Base-by-base conservation (phyloP, 2,797 vertebrate genomes). In the Coregonus ussuriensis region DNA sequence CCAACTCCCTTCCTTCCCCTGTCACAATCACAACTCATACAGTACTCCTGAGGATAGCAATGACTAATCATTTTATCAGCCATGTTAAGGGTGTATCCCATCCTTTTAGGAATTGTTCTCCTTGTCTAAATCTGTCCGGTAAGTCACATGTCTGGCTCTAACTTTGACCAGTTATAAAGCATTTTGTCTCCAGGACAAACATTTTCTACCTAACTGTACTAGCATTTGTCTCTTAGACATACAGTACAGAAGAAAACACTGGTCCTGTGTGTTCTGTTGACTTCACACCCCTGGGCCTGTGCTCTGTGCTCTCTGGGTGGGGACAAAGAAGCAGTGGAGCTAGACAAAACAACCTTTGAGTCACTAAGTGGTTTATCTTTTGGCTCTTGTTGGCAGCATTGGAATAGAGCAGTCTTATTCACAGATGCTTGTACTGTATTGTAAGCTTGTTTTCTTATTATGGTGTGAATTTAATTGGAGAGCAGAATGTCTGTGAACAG, bases 321-420 rank as follows among this genome's bases (percentile, higher is more conserved):
- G 72, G 77, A 89, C 88, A 88, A 79, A 86, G 81, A 86, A 47
- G 78, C 75, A 84, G 84, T 88, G 83, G 79, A 87, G 88, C 87
- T 78, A 91, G 91, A 93, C 91, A 91, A 93, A 91, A 93, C 89
- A 89, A 86, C 81, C 86, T 89, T 91, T 91, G 81, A 91, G 75
- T 71, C 75, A 73, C 56, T 47, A 79, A 82, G 79, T 81, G 76
- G 82, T 75, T 88, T 86, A 80, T 90, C 76, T 62, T 85, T 83
- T 79, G n/a, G 47, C 78, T 81, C 81, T 76, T 74, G 74, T 84
- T 78, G 74, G 74, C 82, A 76, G 59, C 76, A 68, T 37, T 47
- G 65, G 74, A 82, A 77, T 71, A 66, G 68, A 51, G 80, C 76
- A 54, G 77, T 84, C 82, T 83, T 67, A 56, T 73, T 84, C 77